Evolutionary conservation across 2,113 vertebrate genomes (phyloP).

Genomic region (Mormoops blainvillei): DNA sequence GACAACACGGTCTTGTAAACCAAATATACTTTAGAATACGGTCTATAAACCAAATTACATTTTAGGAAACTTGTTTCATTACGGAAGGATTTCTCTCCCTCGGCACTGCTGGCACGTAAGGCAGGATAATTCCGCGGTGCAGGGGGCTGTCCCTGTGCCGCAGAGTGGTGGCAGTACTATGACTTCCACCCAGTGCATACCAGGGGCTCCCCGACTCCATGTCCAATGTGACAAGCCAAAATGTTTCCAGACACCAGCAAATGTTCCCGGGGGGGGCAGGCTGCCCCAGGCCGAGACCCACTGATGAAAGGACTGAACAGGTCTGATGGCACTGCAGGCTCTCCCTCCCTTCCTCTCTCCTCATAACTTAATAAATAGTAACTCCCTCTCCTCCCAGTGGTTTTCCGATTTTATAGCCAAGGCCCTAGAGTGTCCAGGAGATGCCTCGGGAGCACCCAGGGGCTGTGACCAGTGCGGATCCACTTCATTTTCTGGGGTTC

Average conservation of each 20-base stretch:
- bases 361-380: background rate
- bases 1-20: no score
- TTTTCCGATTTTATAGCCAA: background rate
- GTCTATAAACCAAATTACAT: no score
- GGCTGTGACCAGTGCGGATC: background rate
- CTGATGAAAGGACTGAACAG: background rate
- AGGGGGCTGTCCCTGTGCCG: background rate
- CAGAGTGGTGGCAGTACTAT: background rate
- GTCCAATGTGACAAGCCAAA: background rate
- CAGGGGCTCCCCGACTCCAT: background rate
- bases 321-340: background rate
- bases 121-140: background rate
- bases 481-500: background rate
- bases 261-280: background rate
- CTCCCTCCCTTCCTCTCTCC: background rate
- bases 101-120: background rate
- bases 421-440: background rate
- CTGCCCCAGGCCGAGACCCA: background rate
- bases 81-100: background rate
- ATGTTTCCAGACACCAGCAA: background rate
- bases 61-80: no score
- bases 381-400: background rate
- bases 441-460: background rate
- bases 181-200: background rate
- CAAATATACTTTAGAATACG: no score